Evolutionary conservation across 2,113 vertebrate species (phyloP).

Genomic region (Entomyzon cyanotis): DNA sequence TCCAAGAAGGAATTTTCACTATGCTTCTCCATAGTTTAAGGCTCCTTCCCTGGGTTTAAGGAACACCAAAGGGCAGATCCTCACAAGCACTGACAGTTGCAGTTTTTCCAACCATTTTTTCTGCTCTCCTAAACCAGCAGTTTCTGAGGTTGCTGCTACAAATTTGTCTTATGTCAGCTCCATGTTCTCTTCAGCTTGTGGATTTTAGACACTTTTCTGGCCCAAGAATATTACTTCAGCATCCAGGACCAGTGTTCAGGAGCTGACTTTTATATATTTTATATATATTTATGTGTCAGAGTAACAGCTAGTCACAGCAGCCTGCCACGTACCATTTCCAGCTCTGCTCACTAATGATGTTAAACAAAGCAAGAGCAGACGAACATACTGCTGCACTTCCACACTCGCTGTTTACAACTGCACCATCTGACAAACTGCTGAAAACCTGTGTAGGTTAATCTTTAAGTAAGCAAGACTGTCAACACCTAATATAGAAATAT

Average conservation of each 20-base stretch:
- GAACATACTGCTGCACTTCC: conserved; percentile 22
- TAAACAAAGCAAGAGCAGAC: conserved; percentile 39
- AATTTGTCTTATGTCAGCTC: neutral
- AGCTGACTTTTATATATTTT: neutral
- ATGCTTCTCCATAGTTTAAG: neutral
- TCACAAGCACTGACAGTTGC: accelerated
- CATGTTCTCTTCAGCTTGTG: neutral
- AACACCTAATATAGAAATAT: conserved; percentile 51
- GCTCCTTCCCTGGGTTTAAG: neutral
- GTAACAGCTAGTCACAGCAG: neutral
- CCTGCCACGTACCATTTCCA: conserved; percentile 17
- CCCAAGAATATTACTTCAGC: neutral
- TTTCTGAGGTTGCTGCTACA: neutral
- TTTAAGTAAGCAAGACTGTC: conserved; percentile 60
- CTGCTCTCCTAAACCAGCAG: neutral
- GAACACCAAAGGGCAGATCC: neutral
- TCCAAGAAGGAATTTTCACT: neutral
- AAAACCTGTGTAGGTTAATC: conserved; percentile 54
- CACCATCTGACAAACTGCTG: conserved; percentile 55
- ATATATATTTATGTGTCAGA: neutral
- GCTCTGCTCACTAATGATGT: conserved; percentile 16
- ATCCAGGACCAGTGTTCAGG: neutral
- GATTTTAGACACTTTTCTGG: neutral
- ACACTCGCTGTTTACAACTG: neutral
- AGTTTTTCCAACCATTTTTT: neutral